A percentile compares a stretch with the other conserved stretches of the same genome.
phyloP scores from a whole-genome alignment of 2,113 vertebrate species.

The Nibea coibor region DNA sequence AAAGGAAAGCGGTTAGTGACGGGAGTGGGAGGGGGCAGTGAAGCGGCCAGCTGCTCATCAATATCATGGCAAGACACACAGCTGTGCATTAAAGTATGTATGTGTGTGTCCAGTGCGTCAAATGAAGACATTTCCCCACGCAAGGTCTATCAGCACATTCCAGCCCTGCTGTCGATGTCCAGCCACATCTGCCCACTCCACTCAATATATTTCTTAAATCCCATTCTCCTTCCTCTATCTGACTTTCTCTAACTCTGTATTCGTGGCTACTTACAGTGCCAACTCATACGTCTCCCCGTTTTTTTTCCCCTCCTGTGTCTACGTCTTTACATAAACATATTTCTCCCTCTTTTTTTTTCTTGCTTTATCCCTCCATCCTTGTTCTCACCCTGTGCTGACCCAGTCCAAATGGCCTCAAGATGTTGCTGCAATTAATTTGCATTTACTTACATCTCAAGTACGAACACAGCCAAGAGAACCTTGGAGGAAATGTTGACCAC shows the following conservation, averaged over 20 bases:
- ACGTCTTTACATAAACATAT: conserved; percentile 38
- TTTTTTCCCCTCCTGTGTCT: neutral
- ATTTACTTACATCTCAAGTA: conserved; percentile 59
- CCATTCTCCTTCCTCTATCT: conserved; percentile 26
- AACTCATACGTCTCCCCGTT: conserved; percentile 39
- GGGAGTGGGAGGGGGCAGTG: neutral
- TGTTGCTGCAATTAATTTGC: conserved; percentile 66
- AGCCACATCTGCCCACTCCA: conserved; percentile 63
- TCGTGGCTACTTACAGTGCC: conserved; percentile 21
- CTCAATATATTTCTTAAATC: conserved; percentile 54
- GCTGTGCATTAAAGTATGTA: conserved; percentile 26
- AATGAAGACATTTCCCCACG: conserved; percentile 63
- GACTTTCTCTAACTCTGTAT: conserved; percentile 14
- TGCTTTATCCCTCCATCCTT: conserved; percentile 38
- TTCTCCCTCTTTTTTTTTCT: conserved; percentile 24
- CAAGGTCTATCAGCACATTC: conserved; percentile 59
- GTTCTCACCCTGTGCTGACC: conserved; percentile 53
- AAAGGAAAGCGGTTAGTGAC: conserved; percentile 8
- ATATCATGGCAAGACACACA: conserved; percentile 41
- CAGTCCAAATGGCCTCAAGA: conserved; percentile 71
- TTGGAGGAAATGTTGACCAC: conserved; percentile 25
- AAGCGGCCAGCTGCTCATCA: conserved; percentile 54
- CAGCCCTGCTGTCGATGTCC: conserved; percentile 41
- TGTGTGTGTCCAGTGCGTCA: conserved; percentile 23
- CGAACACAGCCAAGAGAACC: conserved; percentile 37